Conservation (phyloP, 1,140 invertebrate genomes). For the Sarcophaga bullata region DNA sequence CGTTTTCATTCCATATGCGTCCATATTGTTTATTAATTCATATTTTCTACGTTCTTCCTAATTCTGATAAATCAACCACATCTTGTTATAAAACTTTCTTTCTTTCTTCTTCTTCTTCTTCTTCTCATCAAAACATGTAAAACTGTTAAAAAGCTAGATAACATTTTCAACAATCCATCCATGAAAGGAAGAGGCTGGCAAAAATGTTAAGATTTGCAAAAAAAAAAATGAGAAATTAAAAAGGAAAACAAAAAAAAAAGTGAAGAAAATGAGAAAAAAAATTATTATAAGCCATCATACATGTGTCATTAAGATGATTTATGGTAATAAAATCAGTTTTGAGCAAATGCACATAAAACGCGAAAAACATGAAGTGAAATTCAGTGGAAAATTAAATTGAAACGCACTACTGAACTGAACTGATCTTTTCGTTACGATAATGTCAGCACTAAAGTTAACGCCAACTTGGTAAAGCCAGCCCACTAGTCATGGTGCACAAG, state of each 20-base stretch:
- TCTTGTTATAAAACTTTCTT: too few relatives aligned
- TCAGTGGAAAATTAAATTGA: slow-evolving; percentile 40
- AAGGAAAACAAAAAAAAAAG: neutral
- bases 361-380: slow-evolving; percentile 33
- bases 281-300: slow-evolving; percentile 23
- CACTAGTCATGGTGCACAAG: neutral
- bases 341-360: neutral
- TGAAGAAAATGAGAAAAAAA: neutral
- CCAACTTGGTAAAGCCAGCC: slow-evolving; percentile 31
- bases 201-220: too few relatives aligned
- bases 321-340: slow-evolving; percentile 32
- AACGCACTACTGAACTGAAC: slow-evolving; percentile 35
- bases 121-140: too few relatives aligned
- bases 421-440: slow-evolving; percentile 38
- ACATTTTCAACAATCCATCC: too few relatives aligned
- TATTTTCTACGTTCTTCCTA: too few relatives aligned
- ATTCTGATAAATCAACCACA: too few relatives aligned
- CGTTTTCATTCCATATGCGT: too few relatives aligned
- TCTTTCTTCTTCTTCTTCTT: too few relatives aligned
- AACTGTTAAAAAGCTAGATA: too few relatives aligned
- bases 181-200: too few relatives aligned
- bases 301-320: slow-evolving; percentile 40
- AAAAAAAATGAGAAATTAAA: neutral
- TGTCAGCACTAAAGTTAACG: slow-evolving; percentile 38
- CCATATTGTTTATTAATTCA: too few relatives aligned